Evolutionary conservation across 2,888 invertebrate genomes (phyloP).

Genomic region (Rhingia campestris): DNA sequence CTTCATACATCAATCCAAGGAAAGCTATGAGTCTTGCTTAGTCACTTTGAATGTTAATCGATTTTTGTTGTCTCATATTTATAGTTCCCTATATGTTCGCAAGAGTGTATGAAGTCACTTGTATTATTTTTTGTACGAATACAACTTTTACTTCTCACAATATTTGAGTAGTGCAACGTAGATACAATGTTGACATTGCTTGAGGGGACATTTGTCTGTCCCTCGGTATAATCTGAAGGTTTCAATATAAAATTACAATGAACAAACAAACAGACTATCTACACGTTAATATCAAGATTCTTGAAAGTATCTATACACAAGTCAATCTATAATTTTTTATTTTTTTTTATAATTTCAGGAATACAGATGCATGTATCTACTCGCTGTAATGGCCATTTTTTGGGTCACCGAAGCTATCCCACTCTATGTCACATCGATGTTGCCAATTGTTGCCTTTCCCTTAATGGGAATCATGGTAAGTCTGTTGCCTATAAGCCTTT

Average conservation of each 20-base stretch:
- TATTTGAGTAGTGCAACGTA: slow-evolving; percentile 5
- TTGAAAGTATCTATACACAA: neutral
- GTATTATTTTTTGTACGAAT: slow-evolving; percentile 5
- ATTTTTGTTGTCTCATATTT: too few species aligned
- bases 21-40: too few species aligned
- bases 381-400: slow-evolving; percentile 91
- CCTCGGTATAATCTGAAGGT: slow-evolving; percentile 28
- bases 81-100: neutral
- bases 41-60: too few species aligned
- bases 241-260: slow-evolving; percentile 4
- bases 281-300: slow-evolving; percentile 37
- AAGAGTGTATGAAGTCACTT: slow-evolving; percentile 8
- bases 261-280: slow-evolving; percentile 29
- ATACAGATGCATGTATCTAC: slow-evolving; percentile 90
- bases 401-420: slow-evolving; percentile 94
- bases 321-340: neutral
- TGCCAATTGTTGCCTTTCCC: slow-evolving; percentile 92
- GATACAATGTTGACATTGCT: slow-evolving; percentile 28
- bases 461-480: slow-evolving; percentile 89
- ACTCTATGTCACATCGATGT: slow-evolving; percentile 91
- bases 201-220: slow-evolving; percentile 16
- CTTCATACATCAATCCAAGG: too few species aligned
- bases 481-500: slow-evolving; percentile 5
- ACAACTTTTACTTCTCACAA: slow-evolving; percentile 32
- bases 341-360: slow-evolving; percentile 82